Evolutionary conservation across 2,113 vertebrate species (phyloP).

Genomic region (Sus scrofa): T2T-Sscrofa CM000824.6:89589001-89589500

Average conservation of each 20-base stretch:
- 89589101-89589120: not conserved
- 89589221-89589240: not conserved
- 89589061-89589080: not conserved
- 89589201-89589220: not conserved
- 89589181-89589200: accelerated
- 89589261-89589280: not conserved
- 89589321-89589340: not conserved
- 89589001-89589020: no score
- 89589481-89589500: not conserved
- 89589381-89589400: accelerated
- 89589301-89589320: not conserved
- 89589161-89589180: not conserved
- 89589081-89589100: not conserved
- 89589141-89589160: not conserved
- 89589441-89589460: no score
- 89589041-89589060: not conserved
- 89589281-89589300: not conserved
- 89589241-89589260: accelerated
- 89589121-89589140: no score
- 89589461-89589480: not conserved
- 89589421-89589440: not conserved
- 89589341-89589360: not conserved
- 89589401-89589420: accelerated
- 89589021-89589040: not conserved
- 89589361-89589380: not conserved